Evolutionary conservation across 2,113 vertebrate genomes (phyloP).

Genomic region (Phainopepla nitens): DNA sequence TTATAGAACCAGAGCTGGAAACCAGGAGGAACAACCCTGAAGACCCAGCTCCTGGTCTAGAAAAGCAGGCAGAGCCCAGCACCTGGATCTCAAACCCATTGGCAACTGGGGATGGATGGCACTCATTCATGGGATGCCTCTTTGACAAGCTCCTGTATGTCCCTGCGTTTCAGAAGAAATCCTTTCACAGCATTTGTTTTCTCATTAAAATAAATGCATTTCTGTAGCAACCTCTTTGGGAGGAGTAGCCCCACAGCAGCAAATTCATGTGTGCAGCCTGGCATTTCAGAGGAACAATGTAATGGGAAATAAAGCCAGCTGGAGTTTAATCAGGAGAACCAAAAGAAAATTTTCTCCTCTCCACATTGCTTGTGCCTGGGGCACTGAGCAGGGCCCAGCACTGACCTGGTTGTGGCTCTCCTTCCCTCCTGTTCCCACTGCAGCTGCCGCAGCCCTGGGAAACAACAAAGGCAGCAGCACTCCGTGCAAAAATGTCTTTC

Average conservation of each 20-base stretch:
- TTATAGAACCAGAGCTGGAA: background rate
- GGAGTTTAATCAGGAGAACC: background rate
- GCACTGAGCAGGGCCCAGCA: background rate
- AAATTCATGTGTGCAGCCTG: background rate
- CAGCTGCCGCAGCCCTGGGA: accelerated
- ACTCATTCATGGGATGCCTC: background rate
- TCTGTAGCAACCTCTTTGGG: background rate
- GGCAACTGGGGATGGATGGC: background rate
- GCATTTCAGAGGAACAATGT: background rate
- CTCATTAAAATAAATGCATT: background rate
- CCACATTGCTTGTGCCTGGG: background rate
- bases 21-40: background rate
- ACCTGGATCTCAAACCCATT: background rate
- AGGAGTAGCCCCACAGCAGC: background rate
- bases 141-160: background rate
- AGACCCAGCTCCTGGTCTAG: background rate
- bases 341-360: background rate
- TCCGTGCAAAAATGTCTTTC: background rate
- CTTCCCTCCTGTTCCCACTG: background rate
- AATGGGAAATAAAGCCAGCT: background rate
- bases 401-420: background rate
- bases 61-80: background rate
- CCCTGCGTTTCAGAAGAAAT: background rate
- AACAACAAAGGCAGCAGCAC: background rate
- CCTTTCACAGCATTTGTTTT: background rate